Percentiles rank a stretch among this genome's conserved stretches.
These are phyloP conservation scores for Caenorhabditis drosophilae DNA, from an alignment of 2,888 invertebrate species.

Conservation along the genomic window DNA sequence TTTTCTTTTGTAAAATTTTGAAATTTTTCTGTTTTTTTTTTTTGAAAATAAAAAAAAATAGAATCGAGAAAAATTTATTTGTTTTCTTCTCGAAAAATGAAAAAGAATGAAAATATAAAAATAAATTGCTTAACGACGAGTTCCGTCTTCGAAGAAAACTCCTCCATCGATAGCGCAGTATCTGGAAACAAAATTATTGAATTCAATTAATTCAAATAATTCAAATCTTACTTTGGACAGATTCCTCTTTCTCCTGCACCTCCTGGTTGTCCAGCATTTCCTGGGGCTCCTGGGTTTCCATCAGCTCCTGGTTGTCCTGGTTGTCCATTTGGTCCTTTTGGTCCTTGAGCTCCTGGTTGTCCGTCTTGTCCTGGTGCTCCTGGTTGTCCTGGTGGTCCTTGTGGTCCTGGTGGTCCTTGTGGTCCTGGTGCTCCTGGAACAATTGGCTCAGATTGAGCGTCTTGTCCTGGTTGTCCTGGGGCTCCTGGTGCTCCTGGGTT, in stretches of 20 bases:
- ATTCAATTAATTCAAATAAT: slow-evolving; percentile 21
- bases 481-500: slow-evolving; percentile 52
- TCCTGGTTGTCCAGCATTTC: slow-evolving; percentile 50
- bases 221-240: slow-evolving; percentile 36
- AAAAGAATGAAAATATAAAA: slow-evolving; percentile 13
- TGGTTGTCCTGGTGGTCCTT: slow-evolving; percentile 43
- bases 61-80: slow-evolving; percentile 17
- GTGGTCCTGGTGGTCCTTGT: slow-evolving; percentile 39
- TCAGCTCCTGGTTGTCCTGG: slow-evolving; percentile 45
- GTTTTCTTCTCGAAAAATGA: no score
- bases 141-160: slow-evolving; percentile 12
- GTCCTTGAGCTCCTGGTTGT: slow-evolving; percentile 41
- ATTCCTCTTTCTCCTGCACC: slow-evolving; percentile 48
- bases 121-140: slow-evolving; percentile 11
- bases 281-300: slow-evolving; percentile 47
- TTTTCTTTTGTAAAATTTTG: no score
- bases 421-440: slow-evolving; percentile 46
- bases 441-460: slow-evolving; percentile 36
- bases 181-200: not conserved
- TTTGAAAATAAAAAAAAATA: not conserved
- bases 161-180: slow-evolving; percentile 10
- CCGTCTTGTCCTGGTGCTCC: slow-evolving; percentile 40
- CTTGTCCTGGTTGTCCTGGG: slow-evolving; percentile 48
- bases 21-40: no score
- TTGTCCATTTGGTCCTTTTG: slow-evolving; percentile 46